Evolutionary conservation across 2,113 vertebrate genomes (phyloP).

Genomic region (Cariama cristata): DNA sequence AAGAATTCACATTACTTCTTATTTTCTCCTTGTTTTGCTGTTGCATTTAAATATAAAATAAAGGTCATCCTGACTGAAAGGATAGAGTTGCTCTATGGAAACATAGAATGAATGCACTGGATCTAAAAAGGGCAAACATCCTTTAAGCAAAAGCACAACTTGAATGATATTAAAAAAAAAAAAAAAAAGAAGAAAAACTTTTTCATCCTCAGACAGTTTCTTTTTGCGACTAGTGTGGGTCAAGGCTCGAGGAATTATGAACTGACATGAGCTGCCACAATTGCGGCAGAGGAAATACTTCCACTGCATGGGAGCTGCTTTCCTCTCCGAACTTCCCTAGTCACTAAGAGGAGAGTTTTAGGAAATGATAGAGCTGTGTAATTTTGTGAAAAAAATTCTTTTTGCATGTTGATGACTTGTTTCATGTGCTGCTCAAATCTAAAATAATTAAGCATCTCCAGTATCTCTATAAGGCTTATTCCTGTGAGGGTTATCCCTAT

Average conservation of each 20-base stretch:
- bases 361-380: neutral
- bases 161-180: neutral
- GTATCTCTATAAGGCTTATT: neutral
- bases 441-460: neutral
- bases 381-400: neutral
- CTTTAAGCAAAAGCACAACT: neutral
- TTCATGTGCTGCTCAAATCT: neutral
- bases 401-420: neutral
- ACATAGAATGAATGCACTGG: neutral
- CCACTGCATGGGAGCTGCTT: neutral
- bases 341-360: neutral
- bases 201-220: neutral
- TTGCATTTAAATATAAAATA: conserved; percentile 50
- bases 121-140: conserved; percentile 48
- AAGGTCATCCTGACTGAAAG: conserved; percentile 53
- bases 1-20: neutral
- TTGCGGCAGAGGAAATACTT: neutral
- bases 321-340: neutral
- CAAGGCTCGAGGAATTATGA: neutral
- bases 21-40: conserved; percentile 4
- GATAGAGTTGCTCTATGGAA: neutral
- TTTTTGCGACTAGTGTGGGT: neutral
- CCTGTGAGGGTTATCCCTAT: neutral
- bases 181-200: neutral
- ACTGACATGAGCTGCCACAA: neutral